These are phyloP conservation scores for Eudyptes chrysolophus DNA, from an alignment of 2,113 vertebrate species.

Conservation along the genomic window DNA sequence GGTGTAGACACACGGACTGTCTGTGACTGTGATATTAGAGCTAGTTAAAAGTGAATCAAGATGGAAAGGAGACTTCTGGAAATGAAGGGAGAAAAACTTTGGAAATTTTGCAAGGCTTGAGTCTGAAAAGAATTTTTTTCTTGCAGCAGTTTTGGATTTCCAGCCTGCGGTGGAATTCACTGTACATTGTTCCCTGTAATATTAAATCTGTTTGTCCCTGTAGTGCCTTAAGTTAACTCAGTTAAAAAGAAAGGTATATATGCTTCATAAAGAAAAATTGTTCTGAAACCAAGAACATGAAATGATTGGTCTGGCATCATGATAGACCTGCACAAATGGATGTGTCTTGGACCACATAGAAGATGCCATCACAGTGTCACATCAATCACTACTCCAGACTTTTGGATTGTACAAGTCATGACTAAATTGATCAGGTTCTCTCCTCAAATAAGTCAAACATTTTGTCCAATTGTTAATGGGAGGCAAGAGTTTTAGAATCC, in stretches of 20 bases:
- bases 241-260: not conserved
- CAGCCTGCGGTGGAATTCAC: not conserved
- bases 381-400: not conserved
- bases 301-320: not conserved
- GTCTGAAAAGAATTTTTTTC: not conserved
- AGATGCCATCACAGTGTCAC: not conserved
- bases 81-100: not conserved
- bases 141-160: not conserved
- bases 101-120: not conserved
- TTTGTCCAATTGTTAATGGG: not conserved
- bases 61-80: not conserved
- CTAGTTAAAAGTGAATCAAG: not conserved
- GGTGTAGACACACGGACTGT: slow-evolving; percentile 6
- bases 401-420: not conserved
- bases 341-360: not conserved
- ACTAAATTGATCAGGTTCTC: not conserved
- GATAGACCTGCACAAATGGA: not conserved
- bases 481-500: not conserved
- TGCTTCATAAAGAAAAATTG: not conserved
- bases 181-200: not conserved
- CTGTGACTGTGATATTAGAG: not conserved
- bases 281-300: not conserved
- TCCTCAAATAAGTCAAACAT: not conserved
- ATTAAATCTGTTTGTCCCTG: not conserved
- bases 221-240: not conserved